Base-by-base conservation (phyloP, 2,113 vertebrate genomes). In the Ammodytes dubius region DNA sequence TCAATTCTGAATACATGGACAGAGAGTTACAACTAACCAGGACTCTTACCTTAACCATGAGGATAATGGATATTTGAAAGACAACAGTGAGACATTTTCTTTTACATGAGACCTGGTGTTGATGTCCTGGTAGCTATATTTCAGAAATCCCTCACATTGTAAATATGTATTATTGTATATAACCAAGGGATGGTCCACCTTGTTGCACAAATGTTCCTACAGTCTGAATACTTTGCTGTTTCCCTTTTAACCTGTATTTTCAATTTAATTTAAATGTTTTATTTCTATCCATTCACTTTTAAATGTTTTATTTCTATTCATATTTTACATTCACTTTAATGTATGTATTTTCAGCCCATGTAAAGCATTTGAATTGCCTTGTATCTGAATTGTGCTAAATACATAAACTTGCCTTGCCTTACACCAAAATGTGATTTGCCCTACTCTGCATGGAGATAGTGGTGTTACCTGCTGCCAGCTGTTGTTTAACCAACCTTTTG, bases 401-500 rank as follows among this genome's bases (percentile, higher is more conserved):
- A 27, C 27, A 27, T 27, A 27, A 27, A 27, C 27, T 27, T 27
- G 27, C 2, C 27, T 27, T 27, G 27, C 27, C 27, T 27, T 27
- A 27, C 27, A 27, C 27, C 27, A 27, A 27, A 1, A 27, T 27
- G 27, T 27, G 27, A 27, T 27, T 27, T 27, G 27, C 27, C 1
- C 27, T 27, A 45, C 19, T 11, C 19, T 46, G 63, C 40, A 75
- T 77, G 56, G 46, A 63, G 42, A 46, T 8, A 3, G 60, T 27
- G 5, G 10, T 65, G 47, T 50, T 78, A 82, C 63, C 74, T 77
- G 71, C 71, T 77, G 63, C 57, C 54, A 57, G 74, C 64, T 80
- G 58, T 65, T 70, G 52, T 7, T 35, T 77, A 54, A 78, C 70
- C 70, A 70, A 17, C 40, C 8, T 79, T 65, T 72, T 64, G 64